Conservation (phyloP, 1,140 invertebrate species). For the Sweltsa coloradensis region DNA sequence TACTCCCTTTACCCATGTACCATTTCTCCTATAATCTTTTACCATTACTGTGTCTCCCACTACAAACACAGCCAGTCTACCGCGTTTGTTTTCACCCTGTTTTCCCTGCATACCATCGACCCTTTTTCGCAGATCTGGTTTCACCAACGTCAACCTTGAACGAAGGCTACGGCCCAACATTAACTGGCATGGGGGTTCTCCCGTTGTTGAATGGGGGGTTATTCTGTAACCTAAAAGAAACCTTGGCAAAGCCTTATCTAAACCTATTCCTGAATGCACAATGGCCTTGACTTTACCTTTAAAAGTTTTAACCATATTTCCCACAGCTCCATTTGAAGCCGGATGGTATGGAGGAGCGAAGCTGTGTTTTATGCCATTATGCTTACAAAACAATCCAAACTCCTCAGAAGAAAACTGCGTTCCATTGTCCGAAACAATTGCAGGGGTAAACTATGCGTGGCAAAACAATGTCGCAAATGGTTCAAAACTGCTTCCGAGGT, state of each 20-base stretch:
- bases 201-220: background rate
- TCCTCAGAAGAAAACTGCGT: slow-evolving; percentile 12
- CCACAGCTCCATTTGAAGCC: slow-evolving; percentile 17
- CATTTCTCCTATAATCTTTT: too few species aligned
- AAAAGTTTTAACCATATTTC: slow-evolving; percentile 15
- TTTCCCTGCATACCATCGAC: too few species aligned
- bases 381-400: slow-evolving; percentile 11
- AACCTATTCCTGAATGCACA: background rate
- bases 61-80: too few species aligned
- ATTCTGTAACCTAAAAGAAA: background rate
- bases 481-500: background rate
- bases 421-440: slow-evolving; percentile 18
- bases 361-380: slow-evolving; percentile 11
- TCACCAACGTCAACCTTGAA: background rate
- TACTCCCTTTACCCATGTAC: too few species aligned
- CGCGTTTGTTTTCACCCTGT: too few species aligned
- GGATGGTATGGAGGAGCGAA: slow-evolving; percentile 18
- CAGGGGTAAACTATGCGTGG: slow-evolving; percentile 16
- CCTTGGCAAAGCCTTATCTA: background rate
- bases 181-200: background rate
- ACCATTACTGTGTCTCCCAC: too few species aligned
- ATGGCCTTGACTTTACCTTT: background rate
- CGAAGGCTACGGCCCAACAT: background rate
- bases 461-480: slow-evolving; percentile 16
- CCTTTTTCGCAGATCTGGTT: too few species aligned